A percentile compares a stretch with the other conserved stretches of the same genome.
These are phyloP conservation scores for Colinus virginianus DNA, from an alignment of 2,113 vertebrate genomes.

Conservation along the genomic window DNA sequence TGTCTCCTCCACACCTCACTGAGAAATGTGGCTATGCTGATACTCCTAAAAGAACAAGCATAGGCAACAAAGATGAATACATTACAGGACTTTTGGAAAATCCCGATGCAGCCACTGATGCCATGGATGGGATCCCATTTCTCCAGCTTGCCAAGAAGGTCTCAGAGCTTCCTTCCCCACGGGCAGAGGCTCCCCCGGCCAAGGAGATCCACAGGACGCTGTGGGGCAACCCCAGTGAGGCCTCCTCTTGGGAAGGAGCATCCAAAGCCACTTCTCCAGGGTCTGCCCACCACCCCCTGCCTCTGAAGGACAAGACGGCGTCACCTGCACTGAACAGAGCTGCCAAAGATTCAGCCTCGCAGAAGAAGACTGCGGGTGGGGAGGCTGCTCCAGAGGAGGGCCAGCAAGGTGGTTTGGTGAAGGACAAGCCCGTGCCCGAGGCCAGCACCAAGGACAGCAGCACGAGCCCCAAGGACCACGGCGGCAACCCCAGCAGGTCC, in stretches of 20 bases:
- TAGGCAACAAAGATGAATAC: not conserved
- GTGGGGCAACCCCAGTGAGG: not conserved
- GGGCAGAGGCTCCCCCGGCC: not conserved
- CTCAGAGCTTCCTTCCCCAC: not conserved
- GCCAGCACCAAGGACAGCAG: slow-evolving; percentile 66
- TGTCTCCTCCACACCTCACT: not conserved
- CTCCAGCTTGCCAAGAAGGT: slow-evolving; percentile 36
- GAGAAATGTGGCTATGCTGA: not conserved
- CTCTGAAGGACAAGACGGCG: slow-evolving; percentile 39
- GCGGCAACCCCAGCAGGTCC: slow-evolving; percentile 59
- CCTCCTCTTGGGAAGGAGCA: slow-evolving; percentile 27
- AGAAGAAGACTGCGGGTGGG: slow-evolving; percentile 19
- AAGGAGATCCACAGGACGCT: not conserved
- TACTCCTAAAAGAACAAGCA: not conserved
- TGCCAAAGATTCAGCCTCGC: not conserved
- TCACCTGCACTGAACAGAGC: not conserved
- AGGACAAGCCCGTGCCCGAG: slow-evolving; percentile 70
- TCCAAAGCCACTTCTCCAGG: not conserved
- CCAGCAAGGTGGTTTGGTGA: slow-evolving; percentile 16
- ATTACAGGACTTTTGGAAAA: not conserved
- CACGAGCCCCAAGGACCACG: not conserved
- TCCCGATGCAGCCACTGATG: not conserved
- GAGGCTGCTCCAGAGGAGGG: slow-evolving; percentile 32
- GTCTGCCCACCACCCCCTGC: not conserved
- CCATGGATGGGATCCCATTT: not conserved